These are phyloP conservation scores for Arion vulgaris DNA, from an alignment of 1,140 invertebrate genomes.

Conservation along the genomic window DNA sequence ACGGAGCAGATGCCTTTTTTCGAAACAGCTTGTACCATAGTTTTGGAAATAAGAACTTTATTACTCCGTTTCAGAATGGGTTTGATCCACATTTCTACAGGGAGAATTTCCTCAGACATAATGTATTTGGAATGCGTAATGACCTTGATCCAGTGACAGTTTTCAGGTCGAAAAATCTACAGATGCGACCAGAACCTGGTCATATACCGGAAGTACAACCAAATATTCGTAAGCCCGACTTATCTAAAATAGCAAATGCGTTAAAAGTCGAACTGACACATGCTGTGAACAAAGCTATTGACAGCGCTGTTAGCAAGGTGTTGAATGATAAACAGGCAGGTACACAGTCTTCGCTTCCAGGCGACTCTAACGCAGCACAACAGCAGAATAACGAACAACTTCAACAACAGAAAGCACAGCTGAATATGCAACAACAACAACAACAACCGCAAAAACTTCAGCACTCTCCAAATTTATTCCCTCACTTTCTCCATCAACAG, in stretches of 20 bases:
- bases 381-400: slow-evolving; percentile 31
- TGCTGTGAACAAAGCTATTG: slow-evolving; percentile 80
- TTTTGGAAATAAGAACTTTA: slow-evolving; percentile 27
- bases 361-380: slow-evolving; percentile 9
- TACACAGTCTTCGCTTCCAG: background rate
- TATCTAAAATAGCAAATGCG: slow-evolving; percentile 57
- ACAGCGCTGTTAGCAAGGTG: slow-evolving; percentile 88
- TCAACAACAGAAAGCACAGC: slow-evolving; percentile 15
- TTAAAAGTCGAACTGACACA: slow-evolving; percentile 91
- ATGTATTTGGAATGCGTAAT: slow-evolving; percentile 13
- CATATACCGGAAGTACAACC: background rate
- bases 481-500: background rate
- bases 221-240: background rate
- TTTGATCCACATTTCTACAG: slow-evolving; percentile 19
- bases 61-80: slow-evolving; percentile 25
- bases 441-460: slow-evolving; percentile 10
- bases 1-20: slow-evolving; percentile 18
- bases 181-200: background rate
- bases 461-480: background rate
- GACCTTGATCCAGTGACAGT: slow-evolving; percentile 30
- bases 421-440: slow-evolving; percentile 37
- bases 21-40: slow-evolving; percentile 19
- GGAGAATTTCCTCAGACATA: slow-evolving; percentile 30
- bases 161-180: slow-evolving; percentile 26
- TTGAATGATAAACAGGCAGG: slow-evolving; percentile 75